A percentile compares a stretch with the other conserved stretches of the same genome.
Evolutionary conservation across 53 echinoderm and acorn worm species (phyloP).

Genomic region (Paracentrotus lividus): DNA sequence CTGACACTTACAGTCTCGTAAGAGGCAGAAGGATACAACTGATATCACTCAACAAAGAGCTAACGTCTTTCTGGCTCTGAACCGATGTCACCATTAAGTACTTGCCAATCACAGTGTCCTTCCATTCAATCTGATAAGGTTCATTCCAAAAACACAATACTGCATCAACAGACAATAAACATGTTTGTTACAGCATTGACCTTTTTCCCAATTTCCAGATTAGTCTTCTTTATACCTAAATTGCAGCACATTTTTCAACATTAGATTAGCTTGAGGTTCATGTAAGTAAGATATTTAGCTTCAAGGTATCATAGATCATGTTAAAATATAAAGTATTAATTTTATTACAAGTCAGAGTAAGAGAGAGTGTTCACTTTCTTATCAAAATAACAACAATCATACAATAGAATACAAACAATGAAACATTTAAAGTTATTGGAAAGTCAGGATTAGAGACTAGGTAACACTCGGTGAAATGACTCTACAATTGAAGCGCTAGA

Average conservation of each 20-base stretch:
- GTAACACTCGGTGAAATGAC: constrained; percentile 52
- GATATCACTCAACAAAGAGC: no score
- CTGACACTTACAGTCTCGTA: constrained; percentile 7
- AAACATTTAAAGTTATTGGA: background rate
- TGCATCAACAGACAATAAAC: constrained; percentile 61
- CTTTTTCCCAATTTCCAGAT: background rate
- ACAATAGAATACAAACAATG: background rate
- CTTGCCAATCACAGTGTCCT: constrained; percentile 22
- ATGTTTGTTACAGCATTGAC: constrained; percentile 37
- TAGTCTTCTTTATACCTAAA: background rate
- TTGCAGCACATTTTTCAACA: background rate
- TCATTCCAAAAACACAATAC: constrained; percentile 28
- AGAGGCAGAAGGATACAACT: no score
- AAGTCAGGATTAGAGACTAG: constrained; percentile 34
- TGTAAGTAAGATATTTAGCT: no score
- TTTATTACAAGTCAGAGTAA: background rate
- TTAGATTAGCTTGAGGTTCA: no score
- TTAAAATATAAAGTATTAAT: background rate
- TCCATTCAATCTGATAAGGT: constrained; percentile 10
- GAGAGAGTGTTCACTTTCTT: background rate
- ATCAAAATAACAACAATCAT: background rate
- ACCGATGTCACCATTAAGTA: no score
- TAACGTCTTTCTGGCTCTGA: no score
- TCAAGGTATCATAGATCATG: background rate
- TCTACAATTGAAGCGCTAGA: constrained; percentile 64